Base-by-base conservation (phyloP, 2,888 invertebrate genomes). In the Apotomis betuletana region DNA sequence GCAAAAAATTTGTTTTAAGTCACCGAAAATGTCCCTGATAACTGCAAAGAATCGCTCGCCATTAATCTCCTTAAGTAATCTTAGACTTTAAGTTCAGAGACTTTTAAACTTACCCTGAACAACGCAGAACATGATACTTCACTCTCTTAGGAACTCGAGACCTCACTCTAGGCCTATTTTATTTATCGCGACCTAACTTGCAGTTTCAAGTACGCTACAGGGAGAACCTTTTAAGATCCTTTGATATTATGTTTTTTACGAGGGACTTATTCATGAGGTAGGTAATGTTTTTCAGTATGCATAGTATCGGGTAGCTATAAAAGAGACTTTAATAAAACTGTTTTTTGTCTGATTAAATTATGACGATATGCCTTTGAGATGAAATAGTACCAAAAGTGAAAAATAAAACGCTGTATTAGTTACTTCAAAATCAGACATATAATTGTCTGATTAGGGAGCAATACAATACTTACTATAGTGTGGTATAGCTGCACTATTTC, bases 81-180 rank as follows among this genome's bases (percentile, higher is more conserved):
- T 61, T n/a, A 49, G 10, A 13, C 38, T 52, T 12, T 44, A 59
- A 59, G 38, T 41, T 60, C n/a, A 41, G 13, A 49, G 3, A 70
- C 54, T 60, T 64, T 44, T 13, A 38, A 61, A 67, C 38, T 61
- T 55, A 13, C 9, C 44, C 51, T n/a, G 15, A 61, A 61, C 44
- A 61, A 57, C 27, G 49, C 38, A n/a, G 60, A 71, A 71, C 71
- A 67, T 51, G 71, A 71, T 62, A 71, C 57, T 71, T 61, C 67
- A 62, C 67, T 67, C 63, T 52, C 57, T 63, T 65, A 15, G 67
- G 6, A 71, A 71, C 62, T 71, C 13, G 71, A 71, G 61, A 61
- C 51, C 51, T 57, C 44, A 44, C 67, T 70, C 60, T 70, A 36
- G 61, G 51, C 71, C 61, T 67, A 36, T 67, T 67, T 71, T 67